A percentile compares a stretch with the other conserved stretches of the same genome.
phyloP scores from a whole-genome alignment of 2,888 invertebrate genomes.

The Brachyptera risi region DNA sequence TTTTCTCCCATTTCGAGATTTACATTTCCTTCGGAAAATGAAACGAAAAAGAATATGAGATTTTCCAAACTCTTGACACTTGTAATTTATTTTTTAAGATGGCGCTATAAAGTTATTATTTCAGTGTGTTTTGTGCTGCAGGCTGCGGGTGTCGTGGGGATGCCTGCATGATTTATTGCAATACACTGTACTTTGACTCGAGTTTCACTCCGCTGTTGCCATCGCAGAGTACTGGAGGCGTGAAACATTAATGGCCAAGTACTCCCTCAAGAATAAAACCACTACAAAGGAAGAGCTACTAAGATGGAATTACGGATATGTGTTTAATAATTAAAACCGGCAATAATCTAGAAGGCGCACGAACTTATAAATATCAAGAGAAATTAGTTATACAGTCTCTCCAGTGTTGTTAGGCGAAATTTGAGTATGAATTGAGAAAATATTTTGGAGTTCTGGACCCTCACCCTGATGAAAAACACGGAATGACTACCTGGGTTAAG shows the following conservation, averaged over 20 bases:
- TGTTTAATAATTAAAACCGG: too few relatives aligned
- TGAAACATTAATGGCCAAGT: slow-evolving; percentile 5
- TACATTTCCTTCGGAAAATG: slow-evolving; percentile 13
- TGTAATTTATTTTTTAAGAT: slow-evolving; percentile 22
- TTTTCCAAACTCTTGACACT: slow-evolving; percentile 22
- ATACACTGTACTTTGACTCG: neutral
- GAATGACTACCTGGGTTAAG: too few relatives aligned
- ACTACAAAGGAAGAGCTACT: too few relatives aligned
- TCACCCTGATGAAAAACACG: too few relatives aligned
- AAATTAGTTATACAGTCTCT: neutral
- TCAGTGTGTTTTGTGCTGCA: neutral
- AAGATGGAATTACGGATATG: neutral
- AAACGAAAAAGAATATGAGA: slow-evolving; percentile 19
- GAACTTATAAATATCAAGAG: too few relatives aligned
- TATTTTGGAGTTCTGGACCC: too few relatives aligned
- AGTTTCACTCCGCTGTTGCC: neutral
- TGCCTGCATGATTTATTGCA: slow-evolving; percentile 12
- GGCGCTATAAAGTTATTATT: slow-evolving; percentile 18
- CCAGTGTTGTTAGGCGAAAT: slow-evolving; percentile 5
- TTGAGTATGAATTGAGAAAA: too few relatives aligned
- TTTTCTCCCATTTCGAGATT: slow-evolving; percentile 6
- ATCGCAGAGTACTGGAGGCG: slow-evolving; percentile 6
- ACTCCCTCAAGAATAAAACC: neutral
- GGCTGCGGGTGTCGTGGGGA: neutral
- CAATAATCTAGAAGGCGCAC: too few relatives aligned